Conservation (phyloP, 2,888 invertebrate species). For the Pachycephus smyrnensis region DNA sequence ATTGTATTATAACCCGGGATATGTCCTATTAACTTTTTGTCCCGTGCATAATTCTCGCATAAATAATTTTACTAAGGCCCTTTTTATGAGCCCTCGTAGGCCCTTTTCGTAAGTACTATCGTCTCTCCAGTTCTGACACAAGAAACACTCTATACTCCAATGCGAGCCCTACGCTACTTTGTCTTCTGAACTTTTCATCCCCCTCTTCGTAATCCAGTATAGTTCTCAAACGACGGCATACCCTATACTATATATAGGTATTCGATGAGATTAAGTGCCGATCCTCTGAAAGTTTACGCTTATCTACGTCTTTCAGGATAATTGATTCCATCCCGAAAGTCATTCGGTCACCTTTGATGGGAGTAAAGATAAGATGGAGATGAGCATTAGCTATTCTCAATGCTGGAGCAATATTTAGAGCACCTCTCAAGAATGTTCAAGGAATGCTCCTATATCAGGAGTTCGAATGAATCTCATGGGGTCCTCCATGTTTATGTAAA, state of each 20-base stretch:
- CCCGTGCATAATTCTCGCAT: conserved; percentile 1
- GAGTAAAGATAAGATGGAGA: not conserved
- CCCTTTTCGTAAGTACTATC: not conserved
- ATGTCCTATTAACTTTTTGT: conserved; percentile 5
- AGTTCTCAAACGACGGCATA: not conserved
- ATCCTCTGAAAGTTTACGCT: not conserved
- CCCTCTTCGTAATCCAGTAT: not conserved
- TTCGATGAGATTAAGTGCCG: not conserved
- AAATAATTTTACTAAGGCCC: not conserved
- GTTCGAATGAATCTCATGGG: not conserved
- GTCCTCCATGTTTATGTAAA: not conserved
- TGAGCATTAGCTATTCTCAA: not conserved
- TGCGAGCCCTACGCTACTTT: not conserved
- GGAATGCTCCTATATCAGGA: not conserved
- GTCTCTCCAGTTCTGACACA: not conserved
- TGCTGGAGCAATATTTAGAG: not conserved
- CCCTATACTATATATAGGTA: not conserved
- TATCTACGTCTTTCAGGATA: not conserved
- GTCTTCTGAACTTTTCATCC: not conserved
- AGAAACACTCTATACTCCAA: not conserved
- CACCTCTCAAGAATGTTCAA: not conserved
- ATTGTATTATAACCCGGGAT: not conserved
- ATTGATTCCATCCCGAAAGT: not conserved
- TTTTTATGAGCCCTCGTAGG: not conserved
- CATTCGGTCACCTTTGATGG: not conserved